Evolutionary conservation across 2,113 vertebrate genomes (phyloP).

Genomic region (Triplophysa dalaica): DNA sequence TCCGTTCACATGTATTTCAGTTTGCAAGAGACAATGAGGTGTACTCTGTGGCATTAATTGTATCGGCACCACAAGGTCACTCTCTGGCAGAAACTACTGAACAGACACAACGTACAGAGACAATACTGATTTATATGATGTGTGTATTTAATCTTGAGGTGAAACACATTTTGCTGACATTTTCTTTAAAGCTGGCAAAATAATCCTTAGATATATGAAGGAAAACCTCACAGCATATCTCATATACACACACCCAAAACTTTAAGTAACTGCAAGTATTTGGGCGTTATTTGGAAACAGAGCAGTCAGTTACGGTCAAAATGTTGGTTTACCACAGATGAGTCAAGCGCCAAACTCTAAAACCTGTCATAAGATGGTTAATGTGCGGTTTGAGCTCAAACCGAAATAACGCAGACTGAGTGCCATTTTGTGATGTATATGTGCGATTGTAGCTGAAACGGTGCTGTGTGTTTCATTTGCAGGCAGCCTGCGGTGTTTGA

Average conservation of each 20-base stretch:
- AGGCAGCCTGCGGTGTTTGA: conserved; percentile 27
- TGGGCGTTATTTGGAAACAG: conserved; percentile 31
- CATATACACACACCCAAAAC: not conserved
- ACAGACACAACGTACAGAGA: not conserved
- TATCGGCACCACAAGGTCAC: conserved; percentile 27
- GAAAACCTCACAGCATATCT: not conserved
- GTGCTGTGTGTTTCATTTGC: conserved; percentile 44
- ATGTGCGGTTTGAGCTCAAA: conserved; percentile 36
- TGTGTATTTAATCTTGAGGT: conserved; percentile 12
- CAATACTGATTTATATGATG: not conserved
- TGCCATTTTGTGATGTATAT: conserved; percentile 45
- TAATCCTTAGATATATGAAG: conserved; percentile 16
- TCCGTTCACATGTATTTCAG: conserved; percentile 10
- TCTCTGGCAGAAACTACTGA: not conserved
- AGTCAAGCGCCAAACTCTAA: conserved; percentile 27
- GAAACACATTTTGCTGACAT: conserved; percentile 25
- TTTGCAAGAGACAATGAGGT: conserved; percentile 8
- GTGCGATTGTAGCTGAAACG: conserved; percentile 37
- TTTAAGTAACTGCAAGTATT: conserved; percentile 25
- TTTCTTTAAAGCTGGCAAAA: conserved; percentile 45
- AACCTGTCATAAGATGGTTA: conserved; percentile 33
- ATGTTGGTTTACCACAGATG: conserved; percentile 37
- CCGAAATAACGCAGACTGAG: not conserved
- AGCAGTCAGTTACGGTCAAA: conserved; percentile 39
- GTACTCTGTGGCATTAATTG: conserved; percentile 11